Evolutionary conservation across 2,113 vertebrate genomes (phyloP).

Genomic region (Cheilinus undulatus): DNA sequence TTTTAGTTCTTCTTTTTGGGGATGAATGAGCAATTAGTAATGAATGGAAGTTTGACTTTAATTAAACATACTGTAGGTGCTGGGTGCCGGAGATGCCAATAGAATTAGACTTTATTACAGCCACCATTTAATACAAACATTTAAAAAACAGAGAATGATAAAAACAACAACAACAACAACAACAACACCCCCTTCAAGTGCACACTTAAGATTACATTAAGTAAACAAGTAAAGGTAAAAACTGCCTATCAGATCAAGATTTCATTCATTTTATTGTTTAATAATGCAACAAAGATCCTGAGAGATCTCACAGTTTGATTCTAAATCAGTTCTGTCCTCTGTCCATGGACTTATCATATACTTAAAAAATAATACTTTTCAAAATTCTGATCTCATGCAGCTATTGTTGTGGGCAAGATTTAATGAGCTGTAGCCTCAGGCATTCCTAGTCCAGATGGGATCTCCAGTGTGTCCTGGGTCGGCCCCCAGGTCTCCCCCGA

Average conservation of each 20-base stretch:
- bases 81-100: too few species aligned
- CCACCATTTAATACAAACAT: too few species aligned
- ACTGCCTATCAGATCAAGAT: not conserved
- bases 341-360: not conserved
- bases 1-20: too few species aligned
- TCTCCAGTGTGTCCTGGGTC: slow-evolving; percentile 13
- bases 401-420: slow-evolving; percentile 21
- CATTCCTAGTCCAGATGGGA: slow-evolving; percentile 39
- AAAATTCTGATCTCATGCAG: slow-evolving; percentile 16
- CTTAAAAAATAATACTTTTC: not conserved
- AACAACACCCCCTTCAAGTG: not conserved
- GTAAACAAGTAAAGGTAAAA: too few species aligned
- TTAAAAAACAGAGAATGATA: too few species aligned
- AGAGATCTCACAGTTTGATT: slow-evolving; percentile 2
- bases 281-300: not conserved
- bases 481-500: slow-evolving; percentile 15
- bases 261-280: not conserved
- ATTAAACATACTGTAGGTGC: too few species aligned
- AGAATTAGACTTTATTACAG: too few species aligned
- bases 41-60: too few species aligned
- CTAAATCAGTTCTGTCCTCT: not conserved
- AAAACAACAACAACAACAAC: too few species aligned
- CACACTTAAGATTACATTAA: not conserved
- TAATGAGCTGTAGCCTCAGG: slow-evolving; percentile 39
- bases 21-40: too few species aligned